Percentiles rank a stretch among this genome's conserved stretches.
Evolutionary conservation across 1,140 invertebrate species (phyloP).

Genomic region (Anastrepha ludens): DNA sequence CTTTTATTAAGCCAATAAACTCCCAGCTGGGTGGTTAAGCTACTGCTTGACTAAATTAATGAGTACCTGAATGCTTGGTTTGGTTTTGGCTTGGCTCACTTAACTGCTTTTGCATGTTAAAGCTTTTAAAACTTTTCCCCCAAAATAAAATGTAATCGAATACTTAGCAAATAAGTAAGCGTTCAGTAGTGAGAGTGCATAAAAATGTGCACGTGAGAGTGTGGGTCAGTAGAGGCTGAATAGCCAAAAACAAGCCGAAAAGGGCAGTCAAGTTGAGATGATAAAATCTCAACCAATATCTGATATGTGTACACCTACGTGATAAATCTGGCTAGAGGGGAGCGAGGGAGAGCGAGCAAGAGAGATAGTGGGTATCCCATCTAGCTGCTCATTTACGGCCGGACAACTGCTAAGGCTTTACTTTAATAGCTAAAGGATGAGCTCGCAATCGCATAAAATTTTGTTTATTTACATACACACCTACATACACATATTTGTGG

Average conservation of each 20-base stretch:
- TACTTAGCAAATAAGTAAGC: background rate
- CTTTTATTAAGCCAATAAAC: too few species aligned
- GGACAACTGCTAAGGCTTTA: background rate
- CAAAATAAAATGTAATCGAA: constrained; percentile 26
- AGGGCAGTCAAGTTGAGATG: background rate
- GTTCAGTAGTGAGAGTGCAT: background rate
- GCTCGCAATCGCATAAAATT: background rate
- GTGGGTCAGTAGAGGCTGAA: background rate
- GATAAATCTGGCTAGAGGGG: background rate
- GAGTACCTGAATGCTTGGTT: background rate
- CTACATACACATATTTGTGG: background rate
- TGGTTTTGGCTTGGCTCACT: background rate
- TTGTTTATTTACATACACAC: background rate
- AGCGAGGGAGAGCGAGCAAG: background rate
- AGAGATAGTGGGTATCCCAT: background rate
- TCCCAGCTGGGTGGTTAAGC: background rate
- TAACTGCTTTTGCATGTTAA: background rate
- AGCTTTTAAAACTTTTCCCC: constrained; percentile 26
- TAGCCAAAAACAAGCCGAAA: too few species aligned
- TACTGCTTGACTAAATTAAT: background rate
- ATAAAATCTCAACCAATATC: constrained; percentile 18
- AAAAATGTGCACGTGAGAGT: background rate
- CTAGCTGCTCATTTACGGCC: background rate
- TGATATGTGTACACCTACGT: too few species aligned
- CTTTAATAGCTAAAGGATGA: constrained; percentile 21